phyloP scores from a whole-genome alignment of 30 jellyfish, hydroid and myxozoan genomes.

The Phacellophora camtschatica region DNA sequence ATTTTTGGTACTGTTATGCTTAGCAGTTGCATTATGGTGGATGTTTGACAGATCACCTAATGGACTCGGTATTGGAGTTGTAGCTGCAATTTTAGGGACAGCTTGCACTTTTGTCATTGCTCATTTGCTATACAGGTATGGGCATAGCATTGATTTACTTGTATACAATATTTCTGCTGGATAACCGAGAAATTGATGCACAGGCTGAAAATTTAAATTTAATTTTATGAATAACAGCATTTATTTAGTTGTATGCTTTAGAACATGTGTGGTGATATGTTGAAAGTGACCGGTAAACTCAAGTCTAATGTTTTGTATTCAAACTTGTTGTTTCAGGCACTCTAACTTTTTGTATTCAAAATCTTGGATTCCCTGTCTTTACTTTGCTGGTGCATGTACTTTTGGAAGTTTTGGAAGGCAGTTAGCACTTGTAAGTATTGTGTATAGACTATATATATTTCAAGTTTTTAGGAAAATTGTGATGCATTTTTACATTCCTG shows the following conservation, averaged over 20 bases:
- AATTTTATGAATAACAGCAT: too few relatives aligned
- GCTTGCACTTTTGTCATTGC: constrained; percentile 64
- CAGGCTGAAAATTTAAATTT: too few relatives aligned
- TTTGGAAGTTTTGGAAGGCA: constrained; percentile 84
- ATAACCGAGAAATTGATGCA: too few relatives aligned
- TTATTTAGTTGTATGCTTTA: too few relatives aligned
- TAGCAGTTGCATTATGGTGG: constrained; percentile 78
- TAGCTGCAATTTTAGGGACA: constrained; percentile 69
- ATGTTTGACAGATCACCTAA: constrained; percentile 76
- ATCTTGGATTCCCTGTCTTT: constrained; percentile 85
- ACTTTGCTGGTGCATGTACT: constrained; percentile 89
- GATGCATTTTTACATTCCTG: not conserved
- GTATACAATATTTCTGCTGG: too few relatives aligned
- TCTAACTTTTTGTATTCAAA: constrained; percentile 59
- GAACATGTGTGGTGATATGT: too few relatives aligned
- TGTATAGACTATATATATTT: not conserved
- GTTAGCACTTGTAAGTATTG: constrained; percentile 53
- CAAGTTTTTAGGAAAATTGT: not conserved
- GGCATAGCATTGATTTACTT: too few relatives aligned
- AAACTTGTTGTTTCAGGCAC: constrained; percentile 73
- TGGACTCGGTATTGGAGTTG: constrained; percentile 78
- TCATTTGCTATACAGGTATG: constrained; percentile 63
- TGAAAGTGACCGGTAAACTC: too few relatives aligned
- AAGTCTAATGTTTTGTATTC: too few relatives aligned
- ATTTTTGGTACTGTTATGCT: constrained; percentile 40